Conservation (phyloP, 2,797 vertebrate species). For the Sylvilagus floridanus region DNA sequence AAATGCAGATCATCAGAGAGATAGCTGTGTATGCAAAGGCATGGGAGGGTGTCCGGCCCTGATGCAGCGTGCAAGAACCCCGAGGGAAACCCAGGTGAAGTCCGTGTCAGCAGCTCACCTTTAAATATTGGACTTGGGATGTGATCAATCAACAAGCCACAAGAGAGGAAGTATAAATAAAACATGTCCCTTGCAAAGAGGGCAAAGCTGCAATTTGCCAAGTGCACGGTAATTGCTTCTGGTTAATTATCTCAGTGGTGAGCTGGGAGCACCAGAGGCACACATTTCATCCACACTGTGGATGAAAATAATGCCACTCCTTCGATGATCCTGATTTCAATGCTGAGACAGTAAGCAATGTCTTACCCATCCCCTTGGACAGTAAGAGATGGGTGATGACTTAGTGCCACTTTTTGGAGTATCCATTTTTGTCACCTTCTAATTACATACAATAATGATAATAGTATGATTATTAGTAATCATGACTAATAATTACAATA, state of each 20-base stretch:
- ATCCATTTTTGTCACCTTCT: conserved; percentile 52
- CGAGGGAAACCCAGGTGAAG: conserved; percentile 34
- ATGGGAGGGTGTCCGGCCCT: background rate
- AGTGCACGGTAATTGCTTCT: conserved; percentile 86
- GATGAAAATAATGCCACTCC: conserved; percentile 68
- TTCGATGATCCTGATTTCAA: conserved; percentile 70
- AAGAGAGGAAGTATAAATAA: conserved; percentile 86
- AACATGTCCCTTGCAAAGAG: conserved; percentile 84
- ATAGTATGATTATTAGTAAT: conserved; percentile 65
- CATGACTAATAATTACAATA: conserved; percentile 53
- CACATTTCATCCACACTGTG: conserved; percentile 77
- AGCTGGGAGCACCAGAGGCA: conserved; percentile 80
- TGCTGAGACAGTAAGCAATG: conserved; percentile 44
- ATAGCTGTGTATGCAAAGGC: background rate
- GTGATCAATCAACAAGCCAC: conserved; percentile 82
- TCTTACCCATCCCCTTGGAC: conserved; percentile 2
- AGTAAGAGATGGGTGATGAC: conserved; percentile 16
- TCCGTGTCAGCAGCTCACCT: conserved; percentile 75
- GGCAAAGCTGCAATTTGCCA: conserved; percentile 86
- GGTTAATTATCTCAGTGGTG: conserved; percentile 87
- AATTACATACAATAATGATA: conserved; percentile 65
- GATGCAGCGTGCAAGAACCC: background rate
- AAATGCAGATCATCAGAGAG: background rate
- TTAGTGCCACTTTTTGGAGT: background rate
- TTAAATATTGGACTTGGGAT: conserved; percentile 79